phyloP scores from a whole-genome alignment of 2,888 invertebrate genomes.

The Oegoconia quadripuncta region DNA sequence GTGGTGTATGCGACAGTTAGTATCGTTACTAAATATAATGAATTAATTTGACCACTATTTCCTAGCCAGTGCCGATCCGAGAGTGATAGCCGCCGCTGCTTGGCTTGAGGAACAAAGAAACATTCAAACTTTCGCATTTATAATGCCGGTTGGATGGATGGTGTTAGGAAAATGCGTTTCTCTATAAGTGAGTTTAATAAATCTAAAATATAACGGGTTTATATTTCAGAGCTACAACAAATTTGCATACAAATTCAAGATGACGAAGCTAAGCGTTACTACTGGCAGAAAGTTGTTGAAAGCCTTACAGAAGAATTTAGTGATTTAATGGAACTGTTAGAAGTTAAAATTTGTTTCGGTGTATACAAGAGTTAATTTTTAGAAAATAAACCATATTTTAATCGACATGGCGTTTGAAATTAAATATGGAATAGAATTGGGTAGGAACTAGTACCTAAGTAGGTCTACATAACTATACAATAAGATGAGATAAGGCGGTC shows the following conservation, averaged over 20 bases:
- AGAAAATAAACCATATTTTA: too few relatives aligned
- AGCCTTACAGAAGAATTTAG: slow-evolving; percentile 40
- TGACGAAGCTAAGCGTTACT: slow-evolving; percentile 32
- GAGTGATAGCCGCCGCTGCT: neutral
- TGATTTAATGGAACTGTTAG: slow-evolving; percentile 46
- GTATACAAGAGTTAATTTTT: slow-evolving; percentile 58
- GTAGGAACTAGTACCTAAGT: too few relatives aligned
- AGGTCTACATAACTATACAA: too few relatives aligned
- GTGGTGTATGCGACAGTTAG: slow-evolving; percentile 60
- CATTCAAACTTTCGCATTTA: neutral
- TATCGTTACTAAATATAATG: slow-evolving; percentile 5
- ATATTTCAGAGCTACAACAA: slow-evolving; percentile 51
- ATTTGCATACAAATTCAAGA: slow-evolving; percentile 58
- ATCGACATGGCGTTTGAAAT: too few relatives aligned
- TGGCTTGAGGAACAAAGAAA: neutral
- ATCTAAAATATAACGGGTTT: neutral
- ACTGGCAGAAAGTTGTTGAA: slow-evolving; percentile 41
- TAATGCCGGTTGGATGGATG: too few relatives aligned
- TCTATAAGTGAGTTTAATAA: too few relatives aligned
- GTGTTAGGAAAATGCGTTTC: too few relatives aligned
- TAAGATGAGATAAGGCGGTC: too few relatives aligned
- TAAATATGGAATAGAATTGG: too few relatives aligned
- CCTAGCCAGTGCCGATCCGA: neutral
- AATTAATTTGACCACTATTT: slow-evolving; percentile 1
- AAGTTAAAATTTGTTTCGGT: slow-evolving; percentile 43